Evolutionary conservation across 2,113 vertebrate species (phyloP), one percentile per base, ranked within the genome.

Genomic region (Syrmaticus mikado): DNA sequence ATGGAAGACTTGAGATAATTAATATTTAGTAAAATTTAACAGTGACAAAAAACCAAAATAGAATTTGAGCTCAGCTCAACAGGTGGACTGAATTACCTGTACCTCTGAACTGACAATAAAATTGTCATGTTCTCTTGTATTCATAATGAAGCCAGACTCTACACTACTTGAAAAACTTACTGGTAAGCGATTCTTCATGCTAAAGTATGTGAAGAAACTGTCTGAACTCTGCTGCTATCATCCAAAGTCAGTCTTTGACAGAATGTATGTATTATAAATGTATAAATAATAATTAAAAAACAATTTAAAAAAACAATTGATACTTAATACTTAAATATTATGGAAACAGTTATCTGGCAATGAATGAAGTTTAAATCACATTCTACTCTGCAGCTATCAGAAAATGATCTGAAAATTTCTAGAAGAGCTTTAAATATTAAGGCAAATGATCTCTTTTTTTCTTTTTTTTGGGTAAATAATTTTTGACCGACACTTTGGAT

Each of bases 381-480:
- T 83, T 94, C 76, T 83, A 93, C 46, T 38, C 53, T 76, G 70
- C 84, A 94, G 48, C 46, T 88, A 82, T 82, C 28, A 86, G 85
- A 27, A 94, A 92, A 83, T 60, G 55, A 82, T 18, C 6, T 77
- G 77, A 48, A 17, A 91, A 93, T 64, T 85, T 95, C 71, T 82
- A 70, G 79, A 66, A 85, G 43, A 77, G 34, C 20, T 89, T 89
- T 64, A 76, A 95, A 94, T 86, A 85, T 45, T 48, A 80, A 83
- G 68, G 57, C 0, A 28, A 90, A 86, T 85, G 73, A 81, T 93
- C 43, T 89, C 43, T 93, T 94, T 90, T 55, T 55, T 81, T 34
- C 34, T 61, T 58, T 81, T 81, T 92, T 27, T 40, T 82, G 82
- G 41, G 95, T 96, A 95, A 93, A 90, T 11, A 80, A 28, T 77